Conservation (phyloP, 1,140 invertebrate genomes). For the Leguminivora glycinivorella region DNA sequence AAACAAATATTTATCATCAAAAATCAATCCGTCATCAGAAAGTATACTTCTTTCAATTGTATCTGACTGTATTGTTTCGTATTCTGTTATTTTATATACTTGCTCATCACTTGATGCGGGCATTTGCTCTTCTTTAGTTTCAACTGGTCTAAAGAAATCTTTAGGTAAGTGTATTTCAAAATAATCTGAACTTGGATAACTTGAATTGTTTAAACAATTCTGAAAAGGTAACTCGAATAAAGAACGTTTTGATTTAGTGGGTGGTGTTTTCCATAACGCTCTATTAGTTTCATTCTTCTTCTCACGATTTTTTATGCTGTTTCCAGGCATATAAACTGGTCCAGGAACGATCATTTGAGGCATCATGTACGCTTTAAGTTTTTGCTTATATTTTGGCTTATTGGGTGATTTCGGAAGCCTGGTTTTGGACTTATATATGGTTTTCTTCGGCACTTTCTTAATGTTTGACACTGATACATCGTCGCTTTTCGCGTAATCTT, state of each 20-base stretch:
- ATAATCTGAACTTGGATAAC: constrained; percentile 48
- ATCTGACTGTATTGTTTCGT: constrained; percentile 44
- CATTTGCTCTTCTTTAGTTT: constrained; percentile 39
- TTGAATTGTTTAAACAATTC: background rate
- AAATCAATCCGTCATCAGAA: background rate
- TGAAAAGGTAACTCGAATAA: background rate
- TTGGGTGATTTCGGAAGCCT: background rate
- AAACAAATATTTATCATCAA: background rate
- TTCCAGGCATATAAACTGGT: constrained; percentile 30
- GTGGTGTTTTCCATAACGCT: constrained; percentile 45
- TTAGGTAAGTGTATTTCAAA: constrained; percentile 60
- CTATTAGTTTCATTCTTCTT: constrained; percentile 30
- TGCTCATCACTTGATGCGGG: constrained; percentile 56
- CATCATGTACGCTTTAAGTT: constrained; percentile 66
- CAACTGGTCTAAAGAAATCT: constrained; percentile 51
- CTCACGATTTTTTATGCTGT: constrained; percentile 21
- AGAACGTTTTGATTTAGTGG: background rate
- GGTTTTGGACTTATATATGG: background rate
- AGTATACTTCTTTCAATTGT: constrained; percentile 38
- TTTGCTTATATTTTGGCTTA: constrained; percentile 31
- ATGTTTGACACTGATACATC: background rate
- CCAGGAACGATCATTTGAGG: constrained; percentile 48
- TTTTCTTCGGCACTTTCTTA: background rate
- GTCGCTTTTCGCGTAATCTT: constrained; percentile 44
- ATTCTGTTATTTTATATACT: constrained; percentile 66